Evolutionary conservation across 2,797 vertebrate species (phyloP).

Genomic region (Columba guinea): DNA sequence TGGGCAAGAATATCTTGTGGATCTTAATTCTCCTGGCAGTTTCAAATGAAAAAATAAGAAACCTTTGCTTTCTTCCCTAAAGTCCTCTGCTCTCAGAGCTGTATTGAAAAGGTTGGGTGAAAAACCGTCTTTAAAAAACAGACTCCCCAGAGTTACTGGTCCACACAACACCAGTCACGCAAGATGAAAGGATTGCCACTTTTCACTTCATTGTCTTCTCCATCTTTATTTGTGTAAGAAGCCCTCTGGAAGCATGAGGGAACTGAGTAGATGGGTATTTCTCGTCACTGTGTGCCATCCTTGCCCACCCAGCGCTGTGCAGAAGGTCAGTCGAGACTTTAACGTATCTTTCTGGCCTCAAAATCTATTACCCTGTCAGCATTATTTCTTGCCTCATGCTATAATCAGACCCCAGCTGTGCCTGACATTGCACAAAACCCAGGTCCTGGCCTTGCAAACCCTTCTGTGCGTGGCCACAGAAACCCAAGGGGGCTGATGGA

Average conservation of each 20-base stretch:
- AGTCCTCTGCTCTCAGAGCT: neutral
- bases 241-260: neutral
- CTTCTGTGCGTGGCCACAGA: rapidly evolving
- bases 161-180: rapidly evolving
- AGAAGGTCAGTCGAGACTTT: neutral
- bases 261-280: neutral
- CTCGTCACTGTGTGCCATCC: neutral
- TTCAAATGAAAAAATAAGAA: rapidly evolving
- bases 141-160: neutral
- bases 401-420: neutral
- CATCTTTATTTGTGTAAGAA: neutral
- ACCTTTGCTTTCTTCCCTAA: neutral
- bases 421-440: neutral
- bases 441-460: neutral
- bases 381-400: neutral
- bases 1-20: neutral
- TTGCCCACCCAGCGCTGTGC: neutral
- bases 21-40: neutral
- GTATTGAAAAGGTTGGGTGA: neutral
- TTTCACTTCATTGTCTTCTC: neutral
- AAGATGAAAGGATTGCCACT: neutral
- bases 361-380: neutral
- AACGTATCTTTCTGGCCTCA: neutral
- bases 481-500: neutral
- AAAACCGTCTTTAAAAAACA: neutral